Evolutionary conservation across 2,797 vertebrate species (phyloP).

Genomic region (Rhincodon typus): DNA sequence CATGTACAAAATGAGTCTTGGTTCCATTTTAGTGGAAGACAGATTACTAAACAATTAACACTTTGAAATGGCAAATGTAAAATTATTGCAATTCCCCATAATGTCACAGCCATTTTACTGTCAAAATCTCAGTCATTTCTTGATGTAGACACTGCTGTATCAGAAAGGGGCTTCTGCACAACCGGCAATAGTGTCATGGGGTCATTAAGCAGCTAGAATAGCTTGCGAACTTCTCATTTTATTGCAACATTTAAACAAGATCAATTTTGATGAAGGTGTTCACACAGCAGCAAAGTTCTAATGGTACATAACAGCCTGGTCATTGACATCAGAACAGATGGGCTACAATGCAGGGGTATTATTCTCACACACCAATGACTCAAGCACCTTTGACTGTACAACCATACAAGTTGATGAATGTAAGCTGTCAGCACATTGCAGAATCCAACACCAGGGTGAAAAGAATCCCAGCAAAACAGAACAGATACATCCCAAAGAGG

Average conservation of each 20-base stretch:
- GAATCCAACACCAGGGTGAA: background rate
- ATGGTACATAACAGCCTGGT: background rate
- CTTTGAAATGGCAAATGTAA: background rate
- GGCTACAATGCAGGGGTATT: constrained; percentile 31
- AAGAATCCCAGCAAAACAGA: background rate
- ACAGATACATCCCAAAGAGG: constrained; percentile 20
- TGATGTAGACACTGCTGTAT: background rate
- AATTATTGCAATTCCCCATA: background rate
- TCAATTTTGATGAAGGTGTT: background rate
- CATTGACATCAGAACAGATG: background rate
- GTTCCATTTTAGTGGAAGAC: background rate
- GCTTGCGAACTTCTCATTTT: background rate
- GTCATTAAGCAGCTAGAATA: constrained; percentile 18
- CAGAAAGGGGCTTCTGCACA: background rate
- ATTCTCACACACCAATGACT: constrained; percentile 18
- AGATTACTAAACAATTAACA: background rate
- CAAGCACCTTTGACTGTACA: constrained; percentile 36
- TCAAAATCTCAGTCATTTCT: background rate
- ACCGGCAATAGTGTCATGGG: background rate
- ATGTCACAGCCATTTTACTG: background rate
- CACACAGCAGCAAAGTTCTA: background rate
- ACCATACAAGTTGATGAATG: background rate
- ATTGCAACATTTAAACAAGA: background rate
- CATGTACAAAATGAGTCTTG: background rate
- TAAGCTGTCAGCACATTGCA: background rate